A percentile compares a stretch with the other conserved stretches of the same genome.
These are phyloP conservation scores for Sebastes hubbsi DNA, from an alignment of 2,797 vertebrate genomes.

Conservation along the genomic window DNA sequence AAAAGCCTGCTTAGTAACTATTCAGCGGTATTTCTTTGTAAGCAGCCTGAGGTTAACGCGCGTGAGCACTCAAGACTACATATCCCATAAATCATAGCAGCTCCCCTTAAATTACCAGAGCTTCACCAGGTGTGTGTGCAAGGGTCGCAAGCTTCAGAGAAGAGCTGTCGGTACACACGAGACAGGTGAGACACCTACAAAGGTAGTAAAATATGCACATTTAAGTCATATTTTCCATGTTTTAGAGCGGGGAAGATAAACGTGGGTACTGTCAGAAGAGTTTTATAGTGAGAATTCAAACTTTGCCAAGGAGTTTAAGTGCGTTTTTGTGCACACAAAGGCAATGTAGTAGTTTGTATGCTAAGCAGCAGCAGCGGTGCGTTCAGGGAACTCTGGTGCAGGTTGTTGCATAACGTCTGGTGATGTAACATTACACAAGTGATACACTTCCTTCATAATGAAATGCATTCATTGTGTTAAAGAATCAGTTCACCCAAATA, in stretches of 20 bases:
- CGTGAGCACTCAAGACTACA: neutral
- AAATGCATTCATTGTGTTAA: neutral
- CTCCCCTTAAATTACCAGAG: neutral
- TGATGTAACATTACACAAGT: neutral
- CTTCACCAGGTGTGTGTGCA: neutral
- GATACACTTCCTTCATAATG: neutral
- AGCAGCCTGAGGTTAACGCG: neutral
- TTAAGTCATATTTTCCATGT: neutral
- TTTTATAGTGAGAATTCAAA: neutral
- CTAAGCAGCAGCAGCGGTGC: neutral
- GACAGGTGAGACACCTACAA: neutral
- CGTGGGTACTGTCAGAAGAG: fast-evolving
- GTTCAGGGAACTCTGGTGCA: neutral
- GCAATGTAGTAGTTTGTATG: neutral
- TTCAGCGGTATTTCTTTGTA: neutral
- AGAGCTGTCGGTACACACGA: too few species aligned
- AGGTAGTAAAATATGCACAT: fast-evolving
- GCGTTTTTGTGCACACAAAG: neutral
- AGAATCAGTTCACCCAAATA: neutral
- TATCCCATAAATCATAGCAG: conserved; percentile 25
- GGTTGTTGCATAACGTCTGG: neutral
- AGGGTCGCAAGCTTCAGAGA: fast-evolving
- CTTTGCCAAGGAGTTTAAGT: fast-evolving
- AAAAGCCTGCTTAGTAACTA: neutral
- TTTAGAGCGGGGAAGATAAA: fast-evolving